Evolutionary conservation across 2,888 invertebrate genomes (phyloP).

Genomic region (Euzetes globulus): DNA sequence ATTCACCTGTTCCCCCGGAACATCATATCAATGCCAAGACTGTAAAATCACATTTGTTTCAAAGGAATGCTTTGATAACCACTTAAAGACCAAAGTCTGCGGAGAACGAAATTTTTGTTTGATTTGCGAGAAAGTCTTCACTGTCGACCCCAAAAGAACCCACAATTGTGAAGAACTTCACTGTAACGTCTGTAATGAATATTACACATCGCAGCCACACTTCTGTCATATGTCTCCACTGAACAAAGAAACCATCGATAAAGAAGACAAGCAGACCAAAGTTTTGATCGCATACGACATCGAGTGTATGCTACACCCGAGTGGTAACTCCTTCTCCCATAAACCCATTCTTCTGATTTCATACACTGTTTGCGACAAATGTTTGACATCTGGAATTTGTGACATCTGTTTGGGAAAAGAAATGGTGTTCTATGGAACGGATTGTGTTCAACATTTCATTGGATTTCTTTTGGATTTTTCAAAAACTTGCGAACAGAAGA

Average conservation of each 20-base stretch:
- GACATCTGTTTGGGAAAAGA: background rate
- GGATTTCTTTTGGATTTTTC: constrained; percentile 1
- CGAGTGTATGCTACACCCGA: constrained; percentile 10
- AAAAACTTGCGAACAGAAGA: background rate
- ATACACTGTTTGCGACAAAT: constrained; percentile 1
- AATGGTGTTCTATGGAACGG: background rate
- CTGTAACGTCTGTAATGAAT: background rate
- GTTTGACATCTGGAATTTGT: background rate
- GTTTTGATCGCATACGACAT: constrained; percentile 27
- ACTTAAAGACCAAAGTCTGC: background rate
- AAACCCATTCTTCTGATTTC: background rate
- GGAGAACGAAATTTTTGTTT: background rate
- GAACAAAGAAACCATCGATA: background rate
- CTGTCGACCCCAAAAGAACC: background rate
- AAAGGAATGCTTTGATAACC: background rate
- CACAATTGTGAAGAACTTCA: background rate
- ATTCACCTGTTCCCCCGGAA: background rate
- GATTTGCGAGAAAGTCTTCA: background rate
- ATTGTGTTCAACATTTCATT: background rate
- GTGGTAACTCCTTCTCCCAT: background rate
- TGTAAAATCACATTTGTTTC: background rate
- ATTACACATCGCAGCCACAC: background rate
- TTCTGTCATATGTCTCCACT: constrained; percentile 15
- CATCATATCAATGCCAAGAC: background rate
- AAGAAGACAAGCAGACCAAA: background rate